A percentile compares a stretch with the other conserved stretches of the same genome.
Conservation (phyloP, 2,797 vertebrate genomes). For the Ambastaia sidthimunki region DNA sequence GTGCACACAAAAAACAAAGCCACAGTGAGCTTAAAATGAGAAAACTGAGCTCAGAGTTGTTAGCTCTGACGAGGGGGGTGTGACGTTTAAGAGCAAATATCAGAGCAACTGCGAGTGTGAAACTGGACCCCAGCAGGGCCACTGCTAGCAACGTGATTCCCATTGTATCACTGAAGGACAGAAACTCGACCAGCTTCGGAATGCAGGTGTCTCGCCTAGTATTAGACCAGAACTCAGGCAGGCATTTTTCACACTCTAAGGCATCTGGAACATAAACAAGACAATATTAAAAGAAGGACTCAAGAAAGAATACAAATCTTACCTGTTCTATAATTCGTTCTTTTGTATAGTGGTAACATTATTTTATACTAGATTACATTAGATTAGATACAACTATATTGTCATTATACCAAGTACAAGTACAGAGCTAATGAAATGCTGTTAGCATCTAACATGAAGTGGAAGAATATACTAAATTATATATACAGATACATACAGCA, state of each 20-base stretch:
- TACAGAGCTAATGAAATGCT: no score
- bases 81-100: conserved; percentile 72
- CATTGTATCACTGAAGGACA: conserved; percentile 79
- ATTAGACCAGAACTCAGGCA: conserved; percentile 82
- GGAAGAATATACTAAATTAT: no score
- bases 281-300: no score
- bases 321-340: not conserved
- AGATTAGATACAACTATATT: no score
- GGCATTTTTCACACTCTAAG: conserved; percentile 78
- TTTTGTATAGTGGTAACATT: not conserved
- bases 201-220: conserved; percentile 73
- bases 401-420: no score
- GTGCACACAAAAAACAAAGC: conserved; percentile 81
- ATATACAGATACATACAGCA: no score
- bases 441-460: no score
- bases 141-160: conserved; percentile 72
- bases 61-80: conserved; percentile 78
- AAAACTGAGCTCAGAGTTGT: conserved; percentile 82
- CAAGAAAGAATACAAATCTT: not conserved
- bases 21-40: conserved; percentile 80
- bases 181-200: conserved; percentile 79
- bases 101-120: conserved; percentile 69
- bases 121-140: conserved; percentile 75
- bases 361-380: not conserved
- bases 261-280: conserved; percentile 69